Conservation (phyloP, 1,140 invertebrate genomes). For the Drosophila sp. region DNA sequence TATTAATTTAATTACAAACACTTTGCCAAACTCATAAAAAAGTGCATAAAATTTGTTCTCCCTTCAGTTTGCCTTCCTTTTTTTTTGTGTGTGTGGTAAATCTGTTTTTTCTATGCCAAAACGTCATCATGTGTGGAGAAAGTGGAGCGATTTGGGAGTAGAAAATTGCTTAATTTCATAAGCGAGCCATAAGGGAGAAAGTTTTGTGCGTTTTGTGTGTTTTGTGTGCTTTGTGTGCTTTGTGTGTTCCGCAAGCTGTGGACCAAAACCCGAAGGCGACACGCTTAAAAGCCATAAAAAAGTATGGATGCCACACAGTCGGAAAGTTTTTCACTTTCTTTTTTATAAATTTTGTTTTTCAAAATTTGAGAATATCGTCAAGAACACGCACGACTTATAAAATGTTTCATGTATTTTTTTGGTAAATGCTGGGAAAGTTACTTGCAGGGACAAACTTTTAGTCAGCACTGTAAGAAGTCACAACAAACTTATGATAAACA, state of each 20-base stretch:
- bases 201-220: constrained; percentile 47
- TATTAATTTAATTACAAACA: constrained; percentile 78
- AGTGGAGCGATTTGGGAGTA: neutral
- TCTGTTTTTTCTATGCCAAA: constrained; percentile 64
- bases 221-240: constrained; percentile 46
- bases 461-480: constrained; percentile 11
- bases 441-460: constrained; percentile 19
- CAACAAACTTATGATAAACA: constrained; percentile 62
- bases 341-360: constrained; percentile 10
- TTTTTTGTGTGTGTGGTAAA: constrained; percentile 50
- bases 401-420: constrained; percentile 22
- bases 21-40: constrained; percentile 73
- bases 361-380: constrained; percentile 13
- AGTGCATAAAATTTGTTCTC: constrained; percentile 71
- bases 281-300: constrained; percentile 78
- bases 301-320: constrained; percentile 38
- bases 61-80: constrained; percentile 19
- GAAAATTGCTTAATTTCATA: constrained; percentile 79
- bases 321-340: constrained; percentile 52
- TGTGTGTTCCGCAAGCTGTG: constrained; percentile 56
- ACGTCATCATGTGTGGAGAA: constrained; percentile 55
- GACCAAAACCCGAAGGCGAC: constrained; percentile 46
- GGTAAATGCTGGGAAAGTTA: constrained; percentile 22
- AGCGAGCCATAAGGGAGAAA: constrained; percentile 77
- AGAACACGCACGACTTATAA: constrained; percentile 33